A percentile compares a stretch with the other conserved stretches of the same genome.
Evolutionary conservation across 1,140 invertebrate genomes (phyloP).

Genomic region (Eufriesea mexicana): DNA sequence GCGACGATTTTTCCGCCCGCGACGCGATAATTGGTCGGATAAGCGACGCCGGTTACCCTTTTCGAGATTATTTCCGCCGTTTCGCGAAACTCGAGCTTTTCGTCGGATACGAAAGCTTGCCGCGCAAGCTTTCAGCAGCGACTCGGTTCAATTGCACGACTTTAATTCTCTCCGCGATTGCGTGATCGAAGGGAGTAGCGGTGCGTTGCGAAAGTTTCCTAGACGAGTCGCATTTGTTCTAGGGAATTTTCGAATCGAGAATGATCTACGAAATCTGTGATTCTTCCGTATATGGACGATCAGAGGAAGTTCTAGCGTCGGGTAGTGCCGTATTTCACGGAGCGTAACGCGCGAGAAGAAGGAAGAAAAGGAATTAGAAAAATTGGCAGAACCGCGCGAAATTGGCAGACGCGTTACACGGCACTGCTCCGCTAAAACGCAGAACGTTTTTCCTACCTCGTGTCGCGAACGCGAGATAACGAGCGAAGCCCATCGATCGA

Average conservation of each 20-base stretch:
- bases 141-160: background rate
- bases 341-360: no score
- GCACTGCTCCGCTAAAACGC: background rate
- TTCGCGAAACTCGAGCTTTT: background rate
- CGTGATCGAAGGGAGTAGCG: background rate
- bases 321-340: background rate
- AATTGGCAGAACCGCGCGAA: no score
- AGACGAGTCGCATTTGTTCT: background rate
- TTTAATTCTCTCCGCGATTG: background rate
- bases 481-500: no score
- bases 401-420: background rate
- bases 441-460: slow-evolving; percentile 18
- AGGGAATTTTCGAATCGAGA: background rate
- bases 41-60: background rate
- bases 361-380: no score
- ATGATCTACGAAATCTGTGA: background rate
- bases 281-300: background rate
- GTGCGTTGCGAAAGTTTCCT: background rate
- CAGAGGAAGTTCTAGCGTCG: background rate
- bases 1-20: background rate
- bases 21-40: background rate
- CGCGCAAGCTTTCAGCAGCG: no score
- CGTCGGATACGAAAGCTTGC: no score
- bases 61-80: background rate
- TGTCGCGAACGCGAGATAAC: background rate